A percentile compares a stretch with the other conserved stretches of the same genome.
Evolutionary conservation across 2,113 vertebrate genomes (phyloP).

Genomic region (Irena cyanogastra): DNA sequence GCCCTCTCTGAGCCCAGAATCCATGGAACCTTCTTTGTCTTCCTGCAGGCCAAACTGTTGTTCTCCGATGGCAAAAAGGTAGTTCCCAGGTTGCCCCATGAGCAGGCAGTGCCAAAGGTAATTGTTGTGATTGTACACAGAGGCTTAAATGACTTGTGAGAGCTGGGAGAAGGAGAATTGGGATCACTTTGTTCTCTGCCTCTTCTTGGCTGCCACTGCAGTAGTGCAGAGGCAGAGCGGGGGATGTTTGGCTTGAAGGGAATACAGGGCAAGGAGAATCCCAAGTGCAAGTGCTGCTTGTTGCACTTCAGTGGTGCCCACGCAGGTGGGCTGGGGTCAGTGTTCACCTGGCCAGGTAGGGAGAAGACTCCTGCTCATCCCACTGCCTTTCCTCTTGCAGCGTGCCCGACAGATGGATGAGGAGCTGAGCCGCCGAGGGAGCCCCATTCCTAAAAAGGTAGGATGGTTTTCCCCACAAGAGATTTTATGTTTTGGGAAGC

Average conservation of each 20-base stretch:
- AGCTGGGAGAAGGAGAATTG: not conserved
- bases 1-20: not conserved
- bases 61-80: slow-evolving; percentile 86
- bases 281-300: not conserved
- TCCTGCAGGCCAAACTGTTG: slow-evolving; percentile 86
- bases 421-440: slow-evolving; percentile 81
- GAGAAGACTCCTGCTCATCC: not conserved
- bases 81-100: slow-evolving; percentile 69
- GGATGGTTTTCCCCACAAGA: not conserved
- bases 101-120: slow-evolving; percentile 82
- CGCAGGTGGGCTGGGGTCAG: rapidly evolving
- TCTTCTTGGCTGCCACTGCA: rapidly evolving
- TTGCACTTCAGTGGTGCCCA: not conserved
- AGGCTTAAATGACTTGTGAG: not conserved
- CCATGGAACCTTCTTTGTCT: not conserved
- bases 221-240: not conserved
- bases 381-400: slow-evolving; percentile 56
- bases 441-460: slow-evolving; percentile 89
- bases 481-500: not conserved
- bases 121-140: not conserved
- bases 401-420: slow-evolving; percentile 82
- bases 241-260: not conserved
- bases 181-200: not conserved
- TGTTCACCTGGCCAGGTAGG: rapidly evolving
- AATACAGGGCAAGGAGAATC: not conserved